phyloP scores from a whole-genome alignment of 1,140 invertebrate species.

The Stegodyphus dumicola region DNA sequence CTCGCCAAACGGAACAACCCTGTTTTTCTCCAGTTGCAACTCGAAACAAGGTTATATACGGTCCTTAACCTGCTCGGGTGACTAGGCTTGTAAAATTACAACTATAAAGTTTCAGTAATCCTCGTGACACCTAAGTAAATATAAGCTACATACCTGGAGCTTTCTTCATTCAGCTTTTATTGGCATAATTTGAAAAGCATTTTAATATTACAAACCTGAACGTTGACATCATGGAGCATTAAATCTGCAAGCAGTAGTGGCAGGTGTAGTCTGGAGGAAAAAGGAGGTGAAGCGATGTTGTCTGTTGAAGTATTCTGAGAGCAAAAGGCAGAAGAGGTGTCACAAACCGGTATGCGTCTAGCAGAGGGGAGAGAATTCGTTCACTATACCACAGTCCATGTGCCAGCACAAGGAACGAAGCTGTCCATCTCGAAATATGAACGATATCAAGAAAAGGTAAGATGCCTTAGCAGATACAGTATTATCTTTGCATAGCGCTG shows the following conservation, averaged over 20 bases:
- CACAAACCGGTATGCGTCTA: conserved; percentile 17
- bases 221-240: too few species aligned
- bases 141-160: not conserved
- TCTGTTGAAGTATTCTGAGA: not conserved
- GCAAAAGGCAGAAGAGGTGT: not conserved
- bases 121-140: not conserved
- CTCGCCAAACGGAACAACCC: not conserved
- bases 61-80: not conserved
- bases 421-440: conserved; percentile 28
- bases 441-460: conserved; percentile 48
- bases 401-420: conserved; percentile 39
- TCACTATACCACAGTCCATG: conserved; percentile 19
- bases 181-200: not conserved
- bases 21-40: not conserved
- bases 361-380: not conserved
- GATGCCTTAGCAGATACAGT: not conserved
- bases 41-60: conserved; percentile 3
- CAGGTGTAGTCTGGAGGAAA: not conserved
- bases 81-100: not conserved
- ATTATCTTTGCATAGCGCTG: too few species aligned
- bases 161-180: not conserved
- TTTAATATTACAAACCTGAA: too few species aligned
- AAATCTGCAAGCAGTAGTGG: too few species aligned
- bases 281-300: not conserved
- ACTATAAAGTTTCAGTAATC: not conserved